These are phyloP conservation scores for Clarias laeviceps DNA, from an alignment of 2,797 vertebrate genomes.

Conservation along the genomic window DNA sequence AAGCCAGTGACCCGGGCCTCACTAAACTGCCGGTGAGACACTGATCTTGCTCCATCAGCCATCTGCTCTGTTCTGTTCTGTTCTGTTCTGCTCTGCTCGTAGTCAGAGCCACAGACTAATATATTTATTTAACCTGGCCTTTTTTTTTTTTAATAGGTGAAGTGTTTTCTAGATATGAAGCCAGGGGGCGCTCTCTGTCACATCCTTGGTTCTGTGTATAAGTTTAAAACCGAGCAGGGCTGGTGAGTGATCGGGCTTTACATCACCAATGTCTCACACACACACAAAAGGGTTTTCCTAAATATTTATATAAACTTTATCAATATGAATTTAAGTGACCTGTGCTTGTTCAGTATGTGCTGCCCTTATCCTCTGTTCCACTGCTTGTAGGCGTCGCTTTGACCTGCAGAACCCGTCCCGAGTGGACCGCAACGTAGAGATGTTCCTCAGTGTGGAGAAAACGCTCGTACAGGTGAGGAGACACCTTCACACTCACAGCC, in stretches of 20 bases:
- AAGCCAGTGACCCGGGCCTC: slow-evolving; percentile 83
- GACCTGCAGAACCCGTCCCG: slow-evolving; percentile 95
- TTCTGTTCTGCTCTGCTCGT: neutral
- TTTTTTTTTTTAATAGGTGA: slow-evolving; percentile 73
- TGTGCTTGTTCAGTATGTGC: neutral
- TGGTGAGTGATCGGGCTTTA: slow-evolving; percentile 80
- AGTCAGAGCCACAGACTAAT: neutral
- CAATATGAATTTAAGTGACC: neutral
- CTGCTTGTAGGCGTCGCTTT: slow-evolving; percentile 85
- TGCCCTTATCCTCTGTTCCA: neutral
- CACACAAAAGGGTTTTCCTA: neutral
- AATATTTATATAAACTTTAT: neutral
- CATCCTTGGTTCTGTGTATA: slow-evolving; percentile 94
- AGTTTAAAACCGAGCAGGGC: slow-evolving; percentile 95
- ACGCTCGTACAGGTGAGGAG: slow-evolving; percentile 85
- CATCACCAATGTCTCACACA: neutral
- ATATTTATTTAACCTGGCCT: neutral
- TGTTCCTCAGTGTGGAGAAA: slow-evolving; percentile 92
- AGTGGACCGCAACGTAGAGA: slow-evolving; percentile 93
- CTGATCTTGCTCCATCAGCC: neutral
- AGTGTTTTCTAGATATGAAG: slow-evolving; percentile 93
- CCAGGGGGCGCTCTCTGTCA: slow-evolving; percentile 91
- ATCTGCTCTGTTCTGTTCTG: neutral
- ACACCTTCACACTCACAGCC: neutral
- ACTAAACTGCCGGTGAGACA: slow-evolving; percentile 93